phyloP scores from a whole-genome alignment of 2,113 vertebrate genomes.

The Hoplias malabaricus region DNA sequence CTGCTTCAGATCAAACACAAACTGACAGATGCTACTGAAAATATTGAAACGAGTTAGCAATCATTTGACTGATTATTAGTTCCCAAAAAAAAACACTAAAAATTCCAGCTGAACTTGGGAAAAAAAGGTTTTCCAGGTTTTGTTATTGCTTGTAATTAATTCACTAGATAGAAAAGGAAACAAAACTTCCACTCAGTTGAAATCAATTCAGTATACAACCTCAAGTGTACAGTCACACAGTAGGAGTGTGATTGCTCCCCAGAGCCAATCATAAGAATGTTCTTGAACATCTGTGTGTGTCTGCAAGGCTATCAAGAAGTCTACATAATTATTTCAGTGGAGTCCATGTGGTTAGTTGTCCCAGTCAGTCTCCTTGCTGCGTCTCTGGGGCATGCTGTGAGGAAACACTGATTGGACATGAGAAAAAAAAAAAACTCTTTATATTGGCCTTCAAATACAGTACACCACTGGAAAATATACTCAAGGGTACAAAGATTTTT shows the following conservation, averaged over 20 bases:
- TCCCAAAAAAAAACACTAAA: no score
- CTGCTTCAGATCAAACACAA: slow-evolving; percentile 4
- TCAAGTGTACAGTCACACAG: slow-evolving; percentile 41
- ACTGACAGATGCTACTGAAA: neutral
- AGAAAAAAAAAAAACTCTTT: neutral
- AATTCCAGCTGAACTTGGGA: no score
- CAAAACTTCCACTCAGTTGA: no score
- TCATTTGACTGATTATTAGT: no score
- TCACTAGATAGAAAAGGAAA: neutral
- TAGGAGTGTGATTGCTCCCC: slow-evolving; percentile 38
- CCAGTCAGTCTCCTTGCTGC: neutral
- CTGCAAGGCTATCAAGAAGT: slow-evolving; percentile 28
- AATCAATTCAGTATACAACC: no score
- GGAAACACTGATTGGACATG: slow-evolving; percentile 18
- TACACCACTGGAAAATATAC: neutral
- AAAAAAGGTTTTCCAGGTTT: no score
- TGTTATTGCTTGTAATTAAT: no score
- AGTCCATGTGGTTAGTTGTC: neutral
- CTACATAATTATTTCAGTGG: slow-evolving; percentile 41
- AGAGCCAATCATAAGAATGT: slow-evolving; percentile 11
- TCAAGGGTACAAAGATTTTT: no score
- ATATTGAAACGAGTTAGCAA: no score
- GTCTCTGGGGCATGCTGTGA: neutral
- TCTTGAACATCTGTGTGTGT: neutral
- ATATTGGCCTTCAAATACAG: neutral